Base-by-base conservation (phyloP, 2,113 vertebrate species). In the Tauraco erythrolophus region DNA sequence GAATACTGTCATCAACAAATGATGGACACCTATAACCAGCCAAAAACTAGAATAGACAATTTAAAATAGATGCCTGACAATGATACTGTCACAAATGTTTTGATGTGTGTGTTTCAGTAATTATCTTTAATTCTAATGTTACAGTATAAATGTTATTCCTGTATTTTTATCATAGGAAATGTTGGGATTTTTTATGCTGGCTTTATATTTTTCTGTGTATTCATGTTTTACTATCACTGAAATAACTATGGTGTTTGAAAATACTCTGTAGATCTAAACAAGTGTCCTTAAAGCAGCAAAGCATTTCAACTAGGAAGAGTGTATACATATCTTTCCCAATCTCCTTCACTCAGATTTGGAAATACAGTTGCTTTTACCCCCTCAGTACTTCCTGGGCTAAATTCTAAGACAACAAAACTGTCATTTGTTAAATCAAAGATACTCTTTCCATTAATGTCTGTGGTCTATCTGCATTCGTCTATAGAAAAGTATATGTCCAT, bases 321-420 rank as follows among this genome's bases (percentile, higher is more conserved):
- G 2, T 41, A 14, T 62, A 5, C 1, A 0, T 45, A 41, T 35
- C 10, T 64, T 48, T 69, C 11, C 17, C 11, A 61, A 3, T 1
- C 1, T 65, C 4, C 11, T 10, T 71, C 23, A 25, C 8, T 54
- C 15, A 30, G 19, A 48, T 68, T 64, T 79, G 48, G n/a, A 79
- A 92, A 58, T 51, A 58, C 2, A 62, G 3, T 70, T 83, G 10
- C 3, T 23, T 78, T 94, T 92, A 45, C 6, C 4, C 13, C 1
- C 11, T 27, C 9, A 14, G 3, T 76, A n/a, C 9, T 74, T 92
- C 5, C 50, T 37, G 10, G 16, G 7, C 35, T 77, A 39, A 61
- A 64, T 71, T 78, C n/a, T 7, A 76, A 64, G 45, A n/a, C 13
- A 35, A 24, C 2, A 35, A 37, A 68, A 2, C 33, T 56, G 7